A percentile compares a stretch with the other conserved stretches of the same genome.
phyloP scores from a whole-genome alignment of 2,797 vertebrate genomes.

The Champsocephalus gunnari region DNA sequence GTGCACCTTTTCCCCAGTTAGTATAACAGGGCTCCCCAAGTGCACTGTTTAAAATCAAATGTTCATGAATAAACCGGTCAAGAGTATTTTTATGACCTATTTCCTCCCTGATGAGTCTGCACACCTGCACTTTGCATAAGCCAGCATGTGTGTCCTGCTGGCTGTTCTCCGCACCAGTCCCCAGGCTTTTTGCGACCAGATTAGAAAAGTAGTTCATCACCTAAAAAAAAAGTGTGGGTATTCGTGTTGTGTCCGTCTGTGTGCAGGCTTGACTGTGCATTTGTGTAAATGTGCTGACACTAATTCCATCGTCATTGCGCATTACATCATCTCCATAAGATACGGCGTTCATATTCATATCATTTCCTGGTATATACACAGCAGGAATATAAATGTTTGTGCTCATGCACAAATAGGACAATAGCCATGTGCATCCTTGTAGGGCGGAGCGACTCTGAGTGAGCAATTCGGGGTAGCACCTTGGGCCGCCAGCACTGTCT shows the following conservation, averaged over 20 bases:
- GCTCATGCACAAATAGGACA: conserved; percentile 42
- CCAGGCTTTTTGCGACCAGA: conserved; percentile 31
- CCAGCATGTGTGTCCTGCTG: conserved; percentile 32
- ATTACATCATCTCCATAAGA: conserved; percentile 28
- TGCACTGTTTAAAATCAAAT: too few species aligned
- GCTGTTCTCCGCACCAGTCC: conserved; percentile 25
- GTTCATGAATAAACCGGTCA: too few species aligned
- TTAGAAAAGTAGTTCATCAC: conserved; percentile 19
- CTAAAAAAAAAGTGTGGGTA: conserved; percentile 6
- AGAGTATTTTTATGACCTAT: too few species aligned
- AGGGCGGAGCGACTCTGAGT: conserved; percentile 53
- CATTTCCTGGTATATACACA: conserved; percentile 8
- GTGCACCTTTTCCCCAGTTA: too few species aligned
- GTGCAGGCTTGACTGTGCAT: neutral
- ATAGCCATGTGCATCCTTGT: conserved; percentile 28
- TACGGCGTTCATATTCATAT: conserved; percentile 16
- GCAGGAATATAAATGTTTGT: conserved; percentile 15
- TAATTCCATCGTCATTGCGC: conserved; percentile 4
- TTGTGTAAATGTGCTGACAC: conserved; percentile 17
- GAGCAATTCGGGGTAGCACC: conserved; percentile 65
- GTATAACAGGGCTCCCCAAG: too few species aligned
- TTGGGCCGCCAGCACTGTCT: conserved; percentile 66
- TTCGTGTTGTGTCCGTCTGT: conserved; percentile 6
- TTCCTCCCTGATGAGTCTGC: too few species aligned
- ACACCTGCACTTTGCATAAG: conserved; percentile 25